Conservation (phyloP, 2,113 vertebrate species). For the Morone chrysops region DNA sequence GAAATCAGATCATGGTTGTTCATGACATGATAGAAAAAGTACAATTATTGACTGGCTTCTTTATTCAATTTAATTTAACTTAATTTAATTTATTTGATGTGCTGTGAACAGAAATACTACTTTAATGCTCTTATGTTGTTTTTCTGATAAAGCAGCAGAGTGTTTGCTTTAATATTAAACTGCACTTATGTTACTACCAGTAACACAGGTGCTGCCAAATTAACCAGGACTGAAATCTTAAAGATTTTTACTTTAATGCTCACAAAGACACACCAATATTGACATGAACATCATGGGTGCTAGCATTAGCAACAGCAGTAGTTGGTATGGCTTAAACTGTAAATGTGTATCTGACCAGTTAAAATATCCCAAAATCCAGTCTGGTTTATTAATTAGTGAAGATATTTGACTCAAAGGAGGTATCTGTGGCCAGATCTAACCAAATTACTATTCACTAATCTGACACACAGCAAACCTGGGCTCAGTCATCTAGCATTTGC, state of each 20-base stretch:
- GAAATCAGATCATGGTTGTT: not conserved
- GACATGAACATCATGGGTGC: not conserved
- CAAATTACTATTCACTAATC: not conserved
- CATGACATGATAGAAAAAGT: not conserved
- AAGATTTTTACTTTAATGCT: not conserved
- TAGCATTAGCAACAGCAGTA: not conserved
- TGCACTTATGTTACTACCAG: not conserved
- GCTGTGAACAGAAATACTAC: no score
- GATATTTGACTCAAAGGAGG: no score
- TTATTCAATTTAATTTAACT: no score
- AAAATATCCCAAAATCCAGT: not conserved
- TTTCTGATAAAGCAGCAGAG: not conserved
- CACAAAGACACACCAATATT: not conserved
- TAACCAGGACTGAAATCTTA: not conserved
- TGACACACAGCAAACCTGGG: not conserved
- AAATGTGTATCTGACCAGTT: not conserved
- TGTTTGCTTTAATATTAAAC: not conserved
- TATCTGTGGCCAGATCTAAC: not conserved
- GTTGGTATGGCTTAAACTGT: not conserved
- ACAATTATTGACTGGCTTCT: not conserved
- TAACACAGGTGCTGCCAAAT: not conserved
- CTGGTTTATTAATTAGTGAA: not conserved
- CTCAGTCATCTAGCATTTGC: no score
- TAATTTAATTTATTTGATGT: no score
- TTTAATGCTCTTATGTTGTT: not conserved